A percentile compares a stretch with the other conserved stretches of the same genome.
Conservation (phyloP, 2,113 vertebrate species). For the Arvicanthis niloticus region DNA sequence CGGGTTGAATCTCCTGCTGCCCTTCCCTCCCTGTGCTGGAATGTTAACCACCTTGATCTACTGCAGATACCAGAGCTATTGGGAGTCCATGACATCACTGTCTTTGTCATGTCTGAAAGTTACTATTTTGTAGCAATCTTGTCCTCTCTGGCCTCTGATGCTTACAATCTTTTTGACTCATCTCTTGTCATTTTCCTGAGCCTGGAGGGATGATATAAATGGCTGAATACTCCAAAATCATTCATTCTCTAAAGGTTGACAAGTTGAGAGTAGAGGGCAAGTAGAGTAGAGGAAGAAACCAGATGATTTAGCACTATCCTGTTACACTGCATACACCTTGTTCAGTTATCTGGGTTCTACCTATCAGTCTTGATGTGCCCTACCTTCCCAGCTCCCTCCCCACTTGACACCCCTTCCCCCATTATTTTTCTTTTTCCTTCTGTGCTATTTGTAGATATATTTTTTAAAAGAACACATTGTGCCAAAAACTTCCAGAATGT, state of each 20-base stretch:
- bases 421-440: background rate
- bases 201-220: background rate
- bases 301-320: background rate
- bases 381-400: background rate
- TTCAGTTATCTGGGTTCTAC: background rate
- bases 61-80: background rate
- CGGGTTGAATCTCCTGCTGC: background rate
- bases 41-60: background rate
- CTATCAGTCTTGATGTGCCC: background rate
- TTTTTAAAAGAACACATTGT: background rate
- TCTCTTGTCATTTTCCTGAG: background rate
- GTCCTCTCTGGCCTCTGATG: background rate
- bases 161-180: background rate
- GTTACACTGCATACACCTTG: background rate
- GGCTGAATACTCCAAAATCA: background rate
- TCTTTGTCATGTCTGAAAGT: background rate
- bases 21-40: background rate
- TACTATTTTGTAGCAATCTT: background rate
- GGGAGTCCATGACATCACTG: background rate
- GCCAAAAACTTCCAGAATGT: background rate
- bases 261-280: background rate
- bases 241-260: background rate
- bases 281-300: too few species aligned
- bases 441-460: background rate
- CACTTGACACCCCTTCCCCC: too few species aligned